These are phyloP conservation scores for Aselliscus stoliczkanus DNA, from an alignment of 2,797 vertebrate genomes.

Conservation along the genomic window DNA sequence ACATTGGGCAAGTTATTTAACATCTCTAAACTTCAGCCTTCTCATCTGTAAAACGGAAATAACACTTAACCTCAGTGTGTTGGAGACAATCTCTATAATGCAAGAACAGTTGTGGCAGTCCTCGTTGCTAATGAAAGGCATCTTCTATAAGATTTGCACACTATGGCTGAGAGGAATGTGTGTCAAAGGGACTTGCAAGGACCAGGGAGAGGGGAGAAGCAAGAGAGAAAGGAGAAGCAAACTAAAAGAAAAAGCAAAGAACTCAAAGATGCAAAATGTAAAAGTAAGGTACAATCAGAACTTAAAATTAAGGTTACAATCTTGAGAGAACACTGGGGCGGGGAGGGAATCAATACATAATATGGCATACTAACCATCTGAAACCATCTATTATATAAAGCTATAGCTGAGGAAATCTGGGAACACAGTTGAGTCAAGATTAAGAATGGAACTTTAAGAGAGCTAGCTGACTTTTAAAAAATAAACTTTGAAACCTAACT, in stretches of 20 bases:
- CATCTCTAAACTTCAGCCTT: background rate
- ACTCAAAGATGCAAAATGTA: background rate
- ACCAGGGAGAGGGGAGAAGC: background rate
- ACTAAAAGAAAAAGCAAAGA: background rate
- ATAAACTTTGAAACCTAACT: background rate
- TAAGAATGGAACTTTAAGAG: background rate
- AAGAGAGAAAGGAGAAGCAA: background rate
- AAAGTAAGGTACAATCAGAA: background rate
- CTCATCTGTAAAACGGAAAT: background rate
- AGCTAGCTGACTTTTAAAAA: background rate
- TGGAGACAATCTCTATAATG: background rate
- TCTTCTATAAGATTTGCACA: background rate
- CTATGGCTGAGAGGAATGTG: background rate
- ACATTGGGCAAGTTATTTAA: background rate
- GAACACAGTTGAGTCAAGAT: background rate
- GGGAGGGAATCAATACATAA: background rate
- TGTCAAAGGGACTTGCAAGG: background rate
- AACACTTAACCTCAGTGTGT: background rate
- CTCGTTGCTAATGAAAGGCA: background rate
- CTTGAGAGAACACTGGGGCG: background rate
- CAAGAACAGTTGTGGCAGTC: background rate
- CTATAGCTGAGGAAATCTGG: background rate
- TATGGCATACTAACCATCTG: background rate
- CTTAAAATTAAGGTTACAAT: background rate
- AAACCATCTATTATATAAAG: background rate